phyloP scores from a whole-genome alignment of 2,113 vertebrate genomes.

The Nerophis ophidion region DNA sequence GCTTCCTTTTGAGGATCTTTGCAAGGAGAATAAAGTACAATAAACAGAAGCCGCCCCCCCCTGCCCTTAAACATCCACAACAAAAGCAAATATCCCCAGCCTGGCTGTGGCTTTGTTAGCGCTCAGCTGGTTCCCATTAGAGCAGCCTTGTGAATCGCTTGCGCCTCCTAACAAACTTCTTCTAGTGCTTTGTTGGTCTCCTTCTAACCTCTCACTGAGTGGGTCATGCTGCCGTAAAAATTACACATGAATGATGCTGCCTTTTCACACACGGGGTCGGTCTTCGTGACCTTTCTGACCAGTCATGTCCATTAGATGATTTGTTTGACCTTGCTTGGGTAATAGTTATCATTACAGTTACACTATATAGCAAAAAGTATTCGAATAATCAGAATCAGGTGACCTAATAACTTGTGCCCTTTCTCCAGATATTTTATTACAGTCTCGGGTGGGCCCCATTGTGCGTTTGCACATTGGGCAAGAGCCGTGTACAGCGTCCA shows the following conservation, averaged over 20 bases:
- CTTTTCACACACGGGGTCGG: constrained; percentile 18
- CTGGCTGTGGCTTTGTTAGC: constrained; percentile 51
- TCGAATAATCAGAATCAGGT: too few species aligned
- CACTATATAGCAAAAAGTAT: too few species aligned
- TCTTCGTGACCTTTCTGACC: constrained; percentile 28
- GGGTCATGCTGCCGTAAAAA: constrained; percentile 25
- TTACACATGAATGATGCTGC: constrained; percentile 35
- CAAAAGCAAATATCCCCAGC: constrained; percentile 58
- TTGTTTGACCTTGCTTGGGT: constrained; percentile 7
- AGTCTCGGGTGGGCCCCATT: too few species aligned
- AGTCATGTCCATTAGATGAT: constrained; percentile 22
- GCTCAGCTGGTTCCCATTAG: constrained; percentile 70
- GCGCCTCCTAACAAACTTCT: constrained; percentile 60
- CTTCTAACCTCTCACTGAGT: constrained; percentile 34
- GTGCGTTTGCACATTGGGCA: too few species aligned
- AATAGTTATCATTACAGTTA: too few species aligned
- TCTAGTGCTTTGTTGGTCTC: constrained; percentile 51
- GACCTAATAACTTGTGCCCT: too few species aligned
- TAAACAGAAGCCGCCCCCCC: constrained; percentile 51
- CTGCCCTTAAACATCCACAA: constrained; percentile 41
- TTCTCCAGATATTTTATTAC: too few species aligned
- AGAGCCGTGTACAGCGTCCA: too few species aligned
- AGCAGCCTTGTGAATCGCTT: constrained; percentile 64
- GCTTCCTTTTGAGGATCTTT: constrained; percentile 27
- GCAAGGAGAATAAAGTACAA: constrained; percentile 53